A percentile compares a stretch with the other conserved stretches of the same genome.
Conservation (phyloP, 2,888 invertebrate genomes). For the Melieria omissa region DNA sequence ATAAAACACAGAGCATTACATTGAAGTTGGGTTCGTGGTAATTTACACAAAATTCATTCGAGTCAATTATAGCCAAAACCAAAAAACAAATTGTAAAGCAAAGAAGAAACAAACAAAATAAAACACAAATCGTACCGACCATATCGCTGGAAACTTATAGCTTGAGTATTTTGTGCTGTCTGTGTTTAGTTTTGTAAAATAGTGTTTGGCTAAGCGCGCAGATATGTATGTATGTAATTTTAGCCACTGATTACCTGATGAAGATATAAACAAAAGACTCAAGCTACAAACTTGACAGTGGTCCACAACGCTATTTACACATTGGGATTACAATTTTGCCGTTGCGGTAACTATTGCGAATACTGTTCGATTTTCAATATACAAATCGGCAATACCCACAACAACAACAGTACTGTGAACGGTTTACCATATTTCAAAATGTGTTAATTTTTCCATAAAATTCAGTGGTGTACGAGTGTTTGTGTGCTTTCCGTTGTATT, state of each 20-base stretch:
- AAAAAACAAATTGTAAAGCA: not conserved
- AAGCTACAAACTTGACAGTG: conserved; percentile 24
- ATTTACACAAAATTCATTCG: too few species aligned
- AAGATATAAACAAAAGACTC: conserved; percentile 27
- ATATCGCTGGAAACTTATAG: too few species aligned
- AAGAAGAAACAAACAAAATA: not conserved
- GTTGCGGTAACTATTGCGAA: conserved; percentile 15
- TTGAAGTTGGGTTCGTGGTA: not conserved
- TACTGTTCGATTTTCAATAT: not conserved
- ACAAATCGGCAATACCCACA: too few species aligned
- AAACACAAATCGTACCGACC: not conserved
- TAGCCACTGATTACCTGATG: too few species aligned
- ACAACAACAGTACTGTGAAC: too few species aligned
- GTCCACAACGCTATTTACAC: not conserved
- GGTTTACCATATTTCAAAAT: conserved; percentile 16
- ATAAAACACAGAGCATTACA: too few species aligned
- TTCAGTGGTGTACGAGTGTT: not conserved
- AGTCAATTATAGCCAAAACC: not conserved
- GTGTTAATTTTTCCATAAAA: conserved; percentile 33
- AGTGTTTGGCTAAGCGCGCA: too few species aligned
- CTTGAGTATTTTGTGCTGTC: too few species aligned
- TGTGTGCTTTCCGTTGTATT: not conserved
- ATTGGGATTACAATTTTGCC: not conserved
- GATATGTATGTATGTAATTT: too few species aligned
- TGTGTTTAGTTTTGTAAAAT: too few species aligned